These are phyloP conservation scores for Chionomys nivalis DNA, from an alignment of 2,113 vertebrate genomes.

Conservation along the genomic window DNA sequence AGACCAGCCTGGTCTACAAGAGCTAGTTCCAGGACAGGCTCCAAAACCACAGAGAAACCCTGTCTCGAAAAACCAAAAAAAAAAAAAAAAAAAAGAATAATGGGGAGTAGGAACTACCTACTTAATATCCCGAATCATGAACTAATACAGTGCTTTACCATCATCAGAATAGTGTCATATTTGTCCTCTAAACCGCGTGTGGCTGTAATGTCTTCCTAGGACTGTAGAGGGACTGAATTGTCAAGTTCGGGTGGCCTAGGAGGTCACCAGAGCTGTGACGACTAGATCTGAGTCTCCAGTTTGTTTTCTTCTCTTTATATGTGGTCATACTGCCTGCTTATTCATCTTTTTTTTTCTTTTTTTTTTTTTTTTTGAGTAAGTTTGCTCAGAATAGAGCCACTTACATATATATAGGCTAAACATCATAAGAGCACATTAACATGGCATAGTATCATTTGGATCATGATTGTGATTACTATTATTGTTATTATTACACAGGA, in stretches of 20 bases:
- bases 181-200: neutral
- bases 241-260: neutral
- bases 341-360: neutral
- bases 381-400: neutral
- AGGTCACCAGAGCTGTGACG: neutral
- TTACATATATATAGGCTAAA: neutral
- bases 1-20: too few relatives aligned
- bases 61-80: too few relatives aligned
- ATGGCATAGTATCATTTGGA: neutral
- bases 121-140: neutral
- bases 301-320: conserved; percentile 26
- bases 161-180: neutral
- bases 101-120: neutral
- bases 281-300: neutral
- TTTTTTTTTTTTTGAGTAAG: neutral
- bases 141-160: neutral
- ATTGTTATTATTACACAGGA: neutral
- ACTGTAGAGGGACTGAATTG: neutral
- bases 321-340: neutral
- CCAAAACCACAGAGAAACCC: too few relatives aligned
- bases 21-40: too few relatives aligned
- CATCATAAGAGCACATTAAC: neutral
- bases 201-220: neutral
- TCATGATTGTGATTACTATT: neutral
- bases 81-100: neutral